Conservation (phyloP, 2,888 invertebrate genomes). For the Unio delphinus region DNA sequence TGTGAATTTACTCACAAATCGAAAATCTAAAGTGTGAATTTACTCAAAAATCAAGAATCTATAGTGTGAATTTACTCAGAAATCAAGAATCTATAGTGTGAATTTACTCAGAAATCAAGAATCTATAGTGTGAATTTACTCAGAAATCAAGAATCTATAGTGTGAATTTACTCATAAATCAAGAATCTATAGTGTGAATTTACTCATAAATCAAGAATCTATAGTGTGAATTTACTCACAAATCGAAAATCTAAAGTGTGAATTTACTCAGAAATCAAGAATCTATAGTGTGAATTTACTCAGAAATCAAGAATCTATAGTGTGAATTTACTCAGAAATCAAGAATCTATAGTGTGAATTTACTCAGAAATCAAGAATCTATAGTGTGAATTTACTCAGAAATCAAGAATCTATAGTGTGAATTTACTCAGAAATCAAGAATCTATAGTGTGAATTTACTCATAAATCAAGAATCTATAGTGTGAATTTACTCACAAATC, state of each 20-base stretch:
- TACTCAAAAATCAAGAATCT: constrained; percentile 7
- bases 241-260: constrained; percentile 9
- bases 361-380: constrained; percentile 7
- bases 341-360: constrained; percentile 19
- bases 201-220: constrained; percentile 7
- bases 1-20: constrained; percentile 27
- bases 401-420: constrained; percentile 9
- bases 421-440: constrained; percentile 24
- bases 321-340: constrained; percentile 29
- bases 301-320: constrained; percentile 5
- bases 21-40: constrained; percentile 19
- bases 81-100: constrained; percentile 9
- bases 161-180: constrained; percentile 29
- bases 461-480: constrained; percentile 5
- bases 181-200: constrained; percentile 19
- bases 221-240: constrained; percentile 26
- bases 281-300: constrained; percentile 24
- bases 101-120: constrained; percentile 24
- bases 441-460: constrained; percentile 24
- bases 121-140: constrained; percentile 24
- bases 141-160: constrained; percentile 5
- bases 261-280: constrained; percentile 24
- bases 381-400: constrained; percentile 28
- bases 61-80: constrained; percentile 28
- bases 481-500: constrained; percentile 27